A percentile compares a stretch with the other conserved stretches of the same genome.
Conservation (phyloP, 2,113 vertebrate species). For the Gnathonemus echidnorhynchus region DNA sequence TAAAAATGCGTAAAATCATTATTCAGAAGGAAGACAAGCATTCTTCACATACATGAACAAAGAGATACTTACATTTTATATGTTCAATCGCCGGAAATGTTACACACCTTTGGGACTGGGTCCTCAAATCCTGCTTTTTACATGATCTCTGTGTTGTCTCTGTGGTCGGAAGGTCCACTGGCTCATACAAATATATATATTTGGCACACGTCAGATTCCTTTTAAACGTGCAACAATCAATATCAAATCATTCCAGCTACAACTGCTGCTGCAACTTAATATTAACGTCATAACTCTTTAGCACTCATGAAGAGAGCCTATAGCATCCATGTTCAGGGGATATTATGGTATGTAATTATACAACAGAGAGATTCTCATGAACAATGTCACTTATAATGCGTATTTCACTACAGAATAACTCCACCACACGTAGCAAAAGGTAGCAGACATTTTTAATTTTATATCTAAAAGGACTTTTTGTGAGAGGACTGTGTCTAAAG, state of each 20-base stretch:
- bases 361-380: not conserved
- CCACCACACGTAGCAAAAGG: not conserved
- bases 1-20: not conserved
- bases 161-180: not conserved
- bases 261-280: not conserved
- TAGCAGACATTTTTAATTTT: not conserved
- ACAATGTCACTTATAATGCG: not conserved
- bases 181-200: not conserved
- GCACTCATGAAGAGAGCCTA: not conserved
- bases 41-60: not conserved
- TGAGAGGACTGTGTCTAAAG: not conserved
- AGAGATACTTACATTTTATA: not conserved
- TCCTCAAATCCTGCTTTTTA: not conserved
- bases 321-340: not conserved
- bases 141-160: not conserved
- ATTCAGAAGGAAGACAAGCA: not conserved
- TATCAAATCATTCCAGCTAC: not conserved
- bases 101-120: not conserved
- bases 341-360: not conserved
- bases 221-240: not conserved
- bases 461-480: not conserved
- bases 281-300: not conserved
- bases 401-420: not conserved
- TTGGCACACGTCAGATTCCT: not conserved
- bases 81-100: not conserved